phyloP scores from a whole-genome alignment of 2,888 invertebrate genomes.

The Opisthograptis luteolata region DNA sequence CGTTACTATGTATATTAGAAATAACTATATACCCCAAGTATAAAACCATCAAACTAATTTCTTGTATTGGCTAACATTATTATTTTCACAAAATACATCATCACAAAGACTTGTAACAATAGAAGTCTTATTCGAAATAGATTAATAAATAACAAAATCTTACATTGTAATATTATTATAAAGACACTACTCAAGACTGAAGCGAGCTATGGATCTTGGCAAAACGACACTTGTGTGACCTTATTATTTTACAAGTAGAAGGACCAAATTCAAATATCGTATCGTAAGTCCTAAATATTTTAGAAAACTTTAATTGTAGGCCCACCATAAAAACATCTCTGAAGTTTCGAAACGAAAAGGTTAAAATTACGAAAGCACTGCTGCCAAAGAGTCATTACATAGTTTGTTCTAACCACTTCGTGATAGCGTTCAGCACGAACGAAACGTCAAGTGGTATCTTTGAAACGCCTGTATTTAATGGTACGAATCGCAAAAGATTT shows the following conservation, averaged over 20 bases:
- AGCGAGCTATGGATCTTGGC: slow-evolving; percentile 71
- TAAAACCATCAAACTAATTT: slow-evolving; percentile 29
- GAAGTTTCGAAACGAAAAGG: too few species aligned
- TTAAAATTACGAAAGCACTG: too few species aligned
- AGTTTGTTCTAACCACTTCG: too few species aligned
- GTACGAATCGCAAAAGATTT: too few species aligned
- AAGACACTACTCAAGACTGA: slow-evolving; percentile 68
- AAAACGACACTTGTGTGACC: slow-evolving; percentile 46
- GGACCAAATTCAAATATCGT: neutral
- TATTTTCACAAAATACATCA: slow-evolving; percentile 63
- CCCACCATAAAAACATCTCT: too few species aligned
- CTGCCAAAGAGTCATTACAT: too few species aligned
- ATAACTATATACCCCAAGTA: slow-evolving; percentile 34
- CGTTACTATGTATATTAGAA: slow-evolving; percentile 18
- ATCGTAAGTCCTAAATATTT: slow-evolving; percentile 1
- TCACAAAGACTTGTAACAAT: slow-evolving; percentile 71
- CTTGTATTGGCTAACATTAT: slow-evolving; percentile 43
- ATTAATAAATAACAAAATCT: slow-evolving; percentile 83
- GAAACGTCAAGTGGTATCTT: too few species aligned
- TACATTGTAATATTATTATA: slow-evolving; percentile 60
- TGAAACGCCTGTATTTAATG: too few species aligned
- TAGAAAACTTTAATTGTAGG: neutral
- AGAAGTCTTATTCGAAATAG: slow-evolving; percentile 76
- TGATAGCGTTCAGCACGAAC: too few species aligned
- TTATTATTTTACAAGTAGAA: neutral